A percentile compares a stretch with the other conserved stretches of the same genome.
phyloP scores from a whole-genome alignment of 2,113 vertebrate species.

The Chionomys nivalis region DNA sequence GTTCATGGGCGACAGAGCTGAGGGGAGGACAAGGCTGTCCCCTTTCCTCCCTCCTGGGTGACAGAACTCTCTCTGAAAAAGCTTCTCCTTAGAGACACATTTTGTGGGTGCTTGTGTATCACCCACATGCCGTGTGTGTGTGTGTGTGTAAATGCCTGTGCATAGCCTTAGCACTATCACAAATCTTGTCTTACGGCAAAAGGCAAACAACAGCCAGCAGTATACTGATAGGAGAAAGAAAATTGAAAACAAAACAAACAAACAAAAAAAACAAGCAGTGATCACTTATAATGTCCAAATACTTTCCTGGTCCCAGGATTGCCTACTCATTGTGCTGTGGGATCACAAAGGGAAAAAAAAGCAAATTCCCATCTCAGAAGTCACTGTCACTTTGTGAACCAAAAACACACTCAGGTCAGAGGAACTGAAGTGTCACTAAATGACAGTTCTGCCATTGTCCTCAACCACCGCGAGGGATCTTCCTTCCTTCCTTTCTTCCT shows the following conservation, averaged over 20 bases:
- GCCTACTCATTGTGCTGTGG: background rate
- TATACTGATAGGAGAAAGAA: conserved; percentile 34
- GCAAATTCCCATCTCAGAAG: conserved; percentile 29
- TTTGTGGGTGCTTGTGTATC: background rate
- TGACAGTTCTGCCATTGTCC: conserved; percentile 70
- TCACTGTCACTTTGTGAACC: conserved; percentile 60
- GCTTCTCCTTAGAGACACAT: background rate
- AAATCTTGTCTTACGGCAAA: conserved; percentile 30
- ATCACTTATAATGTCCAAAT: conserved; percentile 47
- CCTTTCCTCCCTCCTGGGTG: background rate
- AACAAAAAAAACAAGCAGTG: background rate
- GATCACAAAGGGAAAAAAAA: conserved; percentile 13
- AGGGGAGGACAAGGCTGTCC: background rate
- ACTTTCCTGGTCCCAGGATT: conserved; percentile 26
- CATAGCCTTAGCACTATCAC: conserved; percentile 11
- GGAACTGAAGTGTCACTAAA: conserved; percentile 72
- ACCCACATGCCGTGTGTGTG: background rate
- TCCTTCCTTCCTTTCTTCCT: conserved; percentile 67
- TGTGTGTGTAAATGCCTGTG: background rate
- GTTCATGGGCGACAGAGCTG: background rate
- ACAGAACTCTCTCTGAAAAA: conserved; percentile 1
- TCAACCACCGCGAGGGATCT: conserved; percentile 43
- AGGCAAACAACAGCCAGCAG: background rate
- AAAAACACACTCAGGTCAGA: conserved; percentile 64
- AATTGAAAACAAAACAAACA: conserved; percentile 42